phyloP scores from a whole-genome alignment of 2,888 invertebrate genomes.

The Amaurobius ferox region DNA sequence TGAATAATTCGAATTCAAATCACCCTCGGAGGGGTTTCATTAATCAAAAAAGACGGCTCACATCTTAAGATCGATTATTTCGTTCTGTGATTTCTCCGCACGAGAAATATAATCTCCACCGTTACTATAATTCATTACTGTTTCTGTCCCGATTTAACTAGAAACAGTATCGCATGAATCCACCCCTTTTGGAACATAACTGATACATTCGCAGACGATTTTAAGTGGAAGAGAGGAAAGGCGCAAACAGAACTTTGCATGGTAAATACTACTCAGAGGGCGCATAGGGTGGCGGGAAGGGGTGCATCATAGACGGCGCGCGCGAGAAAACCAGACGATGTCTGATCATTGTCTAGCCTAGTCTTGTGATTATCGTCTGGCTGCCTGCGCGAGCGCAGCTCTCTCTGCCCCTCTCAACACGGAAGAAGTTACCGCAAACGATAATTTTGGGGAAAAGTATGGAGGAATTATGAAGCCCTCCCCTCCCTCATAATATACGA shows the following conservation, averaged over 20 bases:
- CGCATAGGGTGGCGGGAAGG: constrained; percentile 6
- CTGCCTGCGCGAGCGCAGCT: neutral
- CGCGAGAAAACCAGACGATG: constrained; percentile 63
- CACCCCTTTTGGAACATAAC: constrained; percentile 34
- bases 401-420: neutral
- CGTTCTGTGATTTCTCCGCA: too few relatives aligned
- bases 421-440: constrained; percentile 3
- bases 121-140: too few relatives aligned
- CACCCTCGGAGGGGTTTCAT: too few relatives aligned
- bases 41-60: too few relatives aligned
- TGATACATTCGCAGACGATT: constrained; percentile 37
- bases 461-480: neutral
- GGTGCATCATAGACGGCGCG: constrained; percentile 52
- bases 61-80: too few relatives aligned
- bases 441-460: too few relatives aligned
- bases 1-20: too few relatives aligned
- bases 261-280: constrained; percentile 35
- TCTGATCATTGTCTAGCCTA: constrained; percentile 70
- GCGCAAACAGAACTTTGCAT: constrained; percentile 37
- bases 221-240: constrained; percentile 22
- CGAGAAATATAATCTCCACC: too few relatives aligned
- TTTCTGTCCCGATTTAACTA: neutral
- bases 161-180: neutral
- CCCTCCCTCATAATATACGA: neutral
- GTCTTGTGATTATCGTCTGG: constrained; percentile 63